These are phyloP conservation scores for Trididemnum miniatum DNA, from an alignment of 23 tunicate genomes.

Conservation along the genomic window DNA sequence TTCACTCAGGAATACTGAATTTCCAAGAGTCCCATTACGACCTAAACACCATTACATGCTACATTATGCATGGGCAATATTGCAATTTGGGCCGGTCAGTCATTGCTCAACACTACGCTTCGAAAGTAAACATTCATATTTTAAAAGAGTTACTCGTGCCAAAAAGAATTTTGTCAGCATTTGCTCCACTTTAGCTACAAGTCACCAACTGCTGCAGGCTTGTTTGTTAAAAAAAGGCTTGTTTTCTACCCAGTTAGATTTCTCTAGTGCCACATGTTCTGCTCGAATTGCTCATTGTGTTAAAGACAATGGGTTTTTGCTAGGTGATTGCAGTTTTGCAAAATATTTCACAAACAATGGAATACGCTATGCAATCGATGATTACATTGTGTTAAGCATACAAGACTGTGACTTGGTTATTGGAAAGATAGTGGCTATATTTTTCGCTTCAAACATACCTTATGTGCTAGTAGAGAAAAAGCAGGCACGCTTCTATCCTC, in stretches of 20 bases:
- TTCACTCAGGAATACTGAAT: neutral
- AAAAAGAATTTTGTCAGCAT: constrained; percentile 27
- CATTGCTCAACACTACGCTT: constrained; percentile 12
- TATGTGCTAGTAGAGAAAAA: no score
- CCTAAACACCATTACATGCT: neutral
- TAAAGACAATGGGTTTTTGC: neutral
- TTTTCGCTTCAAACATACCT: no score
- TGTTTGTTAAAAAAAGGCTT: constrained; percentile 6
- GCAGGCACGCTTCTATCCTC: no score
- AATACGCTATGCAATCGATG: neutral
- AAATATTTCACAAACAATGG: neutral
- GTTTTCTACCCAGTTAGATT: neutral
- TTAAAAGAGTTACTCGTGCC: constrained; percentile 10
- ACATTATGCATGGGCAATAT: constrained; percentile 14
- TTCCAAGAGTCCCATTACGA: constrained; percentile 13
- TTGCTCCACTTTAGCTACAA: constrained; percentile 17
- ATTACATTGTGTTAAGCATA: neutral
- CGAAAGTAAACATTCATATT: constrained; percentile 36
- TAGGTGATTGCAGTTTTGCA: neutral
- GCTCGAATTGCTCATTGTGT: neutral
- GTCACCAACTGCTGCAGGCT: constrained; percentile 30
- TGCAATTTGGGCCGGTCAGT: constrained; percentile 13
- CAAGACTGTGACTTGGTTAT: neutral
- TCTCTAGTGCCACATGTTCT: neutral
- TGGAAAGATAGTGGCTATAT: no score